phyloP scores from a whole-genome alignment of 2,888 invertebrate genomes.

The Linnaemya vulpina region DNA sequence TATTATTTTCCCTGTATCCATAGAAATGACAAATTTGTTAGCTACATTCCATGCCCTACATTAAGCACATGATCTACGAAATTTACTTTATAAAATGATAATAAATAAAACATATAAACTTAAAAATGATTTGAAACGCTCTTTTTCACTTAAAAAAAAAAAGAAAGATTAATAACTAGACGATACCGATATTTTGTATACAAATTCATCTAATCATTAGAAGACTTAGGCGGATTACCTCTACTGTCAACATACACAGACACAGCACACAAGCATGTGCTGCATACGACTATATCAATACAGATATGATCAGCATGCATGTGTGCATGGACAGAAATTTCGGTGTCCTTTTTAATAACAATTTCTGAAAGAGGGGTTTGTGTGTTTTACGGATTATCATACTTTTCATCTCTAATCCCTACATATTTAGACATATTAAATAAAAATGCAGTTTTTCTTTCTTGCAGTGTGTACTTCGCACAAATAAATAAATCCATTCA shows the following conservation, averaged over 20 bases:
- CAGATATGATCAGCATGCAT: background rate
- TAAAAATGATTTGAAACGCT: background rate
- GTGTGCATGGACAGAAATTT: background rate
- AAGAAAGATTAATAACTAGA: background rate
- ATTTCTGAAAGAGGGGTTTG: conserved; percentile 60
- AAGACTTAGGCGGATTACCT: conserved; percentile 42
- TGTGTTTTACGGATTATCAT: conserved; percentile 67
- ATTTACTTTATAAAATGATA: background rate
- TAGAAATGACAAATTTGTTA: background rate
- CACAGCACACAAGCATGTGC: conserved; percentile 5
- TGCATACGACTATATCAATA: background rate
- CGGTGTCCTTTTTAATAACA: conserved; percentile 5
- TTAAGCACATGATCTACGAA: background rate
- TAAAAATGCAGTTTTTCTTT: conserved; percentile 45
- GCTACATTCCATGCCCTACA: background rate
- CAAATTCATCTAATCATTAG: conserved; percentile 28
- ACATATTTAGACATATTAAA: conserved; percentile 71
- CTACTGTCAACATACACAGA: conserved; percentile 11
- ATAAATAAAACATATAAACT: background rate
- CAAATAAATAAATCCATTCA: conserved; percentile 64
- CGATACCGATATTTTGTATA: conserved; percentile 49
- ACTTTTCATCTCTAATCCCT: conserved; percentile 69
- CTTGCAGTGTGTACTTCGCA: background rate
- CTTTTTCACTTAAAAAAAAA: background rate
- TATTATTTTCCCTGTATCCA: too few relatives aligned